A percentile compares a stretch with the other conserved stretches of the same genome.
Evolutionary conservation across 1,140 invertebrate genomes (phyloP).

Genomic region (Pseudomyrmex pallidus): DNA sequence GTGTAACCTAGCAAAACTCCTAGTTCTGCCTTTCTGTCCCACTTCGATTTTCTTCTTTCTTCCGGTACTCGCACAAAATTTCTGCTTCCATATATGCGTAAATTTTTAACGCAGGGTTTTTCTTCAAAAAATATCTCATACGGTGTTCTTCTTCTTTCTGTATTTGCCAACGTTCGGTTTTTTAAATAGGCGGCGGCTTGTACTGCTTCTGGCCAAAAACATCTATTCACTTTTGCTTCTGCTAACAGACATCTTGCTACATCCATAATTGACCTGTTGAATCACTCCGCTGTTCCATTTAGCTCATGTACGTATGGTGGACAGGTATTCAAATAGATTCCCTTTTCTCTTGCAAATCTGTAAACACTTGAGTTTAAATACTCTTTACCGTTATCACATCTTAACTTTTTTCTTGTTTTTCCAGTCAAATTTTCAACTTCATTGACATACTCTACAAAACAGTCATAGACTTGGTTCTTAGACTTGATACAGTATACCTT

Average conservation of each 20-base stretch:
- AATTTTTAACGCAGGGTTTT: conserved; percentile 49
- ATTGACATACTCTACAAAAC: conserved; percentile 36
- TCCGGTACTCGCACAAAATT: conserved; percentile 53
- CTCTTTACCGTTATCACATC: conserved; percentile 7
- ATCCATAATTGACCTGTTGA: conserved; percentile 30
- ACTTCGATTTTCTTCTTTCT: conserved; percentile 40
- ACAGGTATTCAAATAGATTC: not conserved
- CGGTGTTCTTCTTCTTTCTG: conserved; percentile 44
- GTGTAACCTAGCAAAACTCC: conserved; percentile 51
- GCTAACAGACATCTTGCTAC: conserved; percentile 2
- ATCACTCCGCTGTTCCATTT: conserved; percentile 7
- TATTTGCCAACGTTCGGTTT: conserved; percentile 71
- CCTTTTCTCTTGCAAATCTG: not conserved
- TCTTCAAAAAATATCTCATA: conserved; percentile 54
- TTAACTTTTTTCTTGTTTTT: not conserved
- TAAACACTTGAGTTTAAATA: conserved; percentile 20
- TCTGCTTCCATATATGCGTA: conserved; percentile 63
- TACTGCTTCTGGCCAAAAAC: conserved; percentile 16
- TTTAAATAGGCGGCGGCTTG: not conserved
- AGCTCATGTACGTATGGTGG: not conserved
- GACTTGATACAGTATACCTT: conserved; percentile 13
- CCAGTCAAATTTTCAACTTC: conserved; percentile 22
- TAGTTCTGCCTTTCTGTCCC: conserved; percentile 58
- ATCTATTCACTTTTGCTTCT: not conserved
- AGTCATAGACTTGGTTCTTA: conserved; percentile 28